Evolutionary conservation across 2,797 vertebrate genomes (phyloP).

Genomic region (Parauchenoglanis punctatus): DNA sequence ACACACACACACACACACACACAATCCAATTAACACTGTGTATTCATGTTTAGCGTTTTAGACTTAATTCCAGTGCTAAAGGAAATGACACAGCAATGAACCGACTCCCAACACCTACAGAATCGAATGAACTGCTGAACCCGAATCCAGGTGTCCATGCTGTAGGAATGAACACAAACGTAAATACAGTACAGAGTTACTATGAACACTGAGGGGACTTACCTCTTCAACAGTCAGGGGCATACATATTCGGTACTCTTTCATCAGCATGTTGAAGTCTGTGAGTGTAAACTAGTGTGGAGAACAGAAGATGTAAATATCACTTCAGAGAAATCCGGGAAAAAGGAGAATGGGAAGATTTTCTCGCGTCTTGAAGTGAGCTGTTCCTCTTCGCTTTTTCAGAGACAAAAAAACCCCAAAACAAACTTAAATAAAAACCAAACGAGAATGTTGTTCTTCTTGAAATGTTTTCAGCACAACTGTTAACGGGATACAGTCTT

Average conservation of each 20-base stretch:
- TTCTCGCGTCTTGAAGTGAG: not conserved
- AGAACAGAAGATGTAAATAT: not conserved
- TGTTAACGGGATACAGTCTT: not conserved
- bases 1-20: not conserved
- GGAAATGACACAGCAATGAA: not conserved
- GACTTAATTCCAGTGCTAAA: not conserved
- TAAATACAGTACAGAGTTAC: not conserved
- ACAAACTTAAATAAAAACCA: not conserved
- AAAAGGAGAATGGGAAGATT: not conserved
- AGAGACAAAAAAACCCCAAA: not conserved
- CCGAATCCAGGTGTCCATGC: not conserved
- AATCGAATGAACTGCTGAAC: not conserved
- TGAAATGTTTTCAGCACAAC: not conserved
- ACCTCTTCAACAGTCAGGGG: conserved; percentile 93
- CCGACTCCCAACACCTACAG: conserved; percentile 1
- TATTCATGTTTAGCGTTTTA: not conserved
- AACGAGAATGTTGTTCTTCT: not conserved
- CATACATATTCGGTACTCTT: conserved; percentile 93
- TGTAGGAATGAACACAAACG: not conserved
- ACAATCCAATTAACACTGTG: not conserved
- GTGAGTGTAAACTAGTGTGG: not conserved
- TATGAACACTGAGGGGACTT: conserved; percentile 55
- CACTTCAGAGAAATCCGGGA: not conserved
- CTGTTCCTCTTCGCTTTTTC: not conserved
- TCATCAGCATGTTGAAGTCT: conserved; percentile 79